Base-by-base conservation (phyloP, 2,888 invertebrate species). In the Alviniconcha strummeri region DNA sequence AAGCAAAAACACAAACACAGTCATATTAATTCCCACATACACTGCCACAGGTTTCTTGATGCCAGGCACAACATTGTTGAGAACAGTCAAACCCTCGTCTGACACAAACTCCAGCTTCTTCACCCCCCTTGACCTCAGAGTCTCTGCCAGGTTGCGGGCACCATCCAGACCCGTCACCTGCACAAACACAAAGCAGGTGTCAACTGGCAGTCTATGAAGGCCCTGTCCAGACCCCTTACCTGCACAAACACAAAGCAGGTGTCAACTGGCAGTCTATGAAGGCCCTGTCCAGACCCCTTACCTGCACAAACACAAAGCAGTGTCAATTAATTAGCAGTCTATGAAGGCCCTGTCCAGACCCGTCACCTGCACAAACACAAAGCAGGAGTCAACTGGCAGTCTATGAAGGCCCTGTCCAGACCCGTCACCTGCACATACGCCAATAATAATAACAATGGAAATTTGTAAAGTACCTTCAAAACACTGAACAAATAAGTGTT, bases 31-130 rank as follows among this genome's bases (percentile, higher is more conserved):
- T 36, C 36, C 36, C 36, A 88, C 91, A 88, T 87, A 93, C 94
- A 93, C 79, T 7, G 93, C 94, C 5, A 93, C 91, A 76, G 93
- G 94, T n/a, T 86, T 88, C 5, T 90, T 88, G 71, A 94, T 88
- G 52, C 94, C 94, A 52, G 93, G 92, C 7, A 95, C 85, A 36
- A 94, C 86, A 11, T 92, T 92, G 84, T 94, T 91, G 6, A 92
- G 75, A 0, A 95, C 90, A 55, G 94, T 90, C 77, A 93, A 89
- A 4, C 95, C 95, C 90, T 95, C 95, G 89, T 95, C 95, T 19
- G 94, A 86, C 11, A 95, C 87, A 89, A 94, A 95, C 85, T 94
- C 94, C 75, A 95, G 87, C 55, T 91, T 79, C 1, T n/a, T 80
- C 13, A 87, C 83, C 3, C 90, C 92, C 84, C 93, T 87, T 0